Evolutionary conservation across 2,888 invertebrate species (phyloP), one percentile per base, ranked within the genome.

Genomic region (Candidula unifasciata): DNA sequence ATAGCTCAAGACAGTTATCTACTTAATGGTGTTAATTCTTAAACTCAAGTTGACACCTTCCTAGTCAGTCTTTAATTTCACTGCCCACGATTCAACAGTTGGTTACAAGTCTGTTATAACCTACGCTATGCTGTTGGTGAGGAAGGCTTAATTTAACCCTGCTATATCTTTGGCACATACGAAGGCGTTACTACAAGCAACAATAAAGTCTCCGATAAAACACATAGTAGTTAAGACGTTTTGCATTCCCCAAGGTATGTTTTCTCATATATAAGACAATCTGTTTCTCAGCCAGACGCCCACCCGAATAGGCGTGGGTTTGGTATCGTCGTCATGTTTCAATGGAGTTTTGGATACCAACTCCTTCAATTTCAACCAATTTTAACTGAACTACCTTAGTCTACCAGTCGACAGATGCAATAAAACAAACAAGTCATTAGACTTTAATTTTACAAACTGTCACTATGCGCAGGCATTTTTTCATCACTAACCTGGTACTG

Each of bases 181-280:
- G 13, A 44, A 6, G 13, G 44, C 78, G 2, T 52, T 85, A 69
- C 57, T 44, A 16, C 44, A 60, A 13, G 57, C 33, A 27, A 68
- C 79, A 13, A 68, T 80, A 37, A 82, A 83, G n/a, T 85, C 83
- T 54, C 85, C 83, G 16, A 30, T 82, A 3, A 80, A 80, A 37
- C 52, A 74, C 33, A 44, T 54, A 21, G 33, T 54, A 16, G 66
- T 71, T 24, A 85, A 82, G 57, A 54, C 16, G 10, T 77, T 44
- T 44, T 44, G 8, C 13, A 44, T 44, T 13, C 44, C 44, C 8
- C 6, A 44, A 44, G 44, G 44, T 44, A 44, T 44, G 44, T 44
- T 44, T 44, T 44, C 44, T 13, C 44, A 44, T 13, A 44, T 13
- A 44, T 13, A 44, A 44, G 44, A 44, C 21, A 44, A 44, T 13